Percentiles rank a stretch among this genome's conserved stretches.
Conservation (phyloP, 2,888 invertebrate genomes). For the Lissonota sp. region DNA sequence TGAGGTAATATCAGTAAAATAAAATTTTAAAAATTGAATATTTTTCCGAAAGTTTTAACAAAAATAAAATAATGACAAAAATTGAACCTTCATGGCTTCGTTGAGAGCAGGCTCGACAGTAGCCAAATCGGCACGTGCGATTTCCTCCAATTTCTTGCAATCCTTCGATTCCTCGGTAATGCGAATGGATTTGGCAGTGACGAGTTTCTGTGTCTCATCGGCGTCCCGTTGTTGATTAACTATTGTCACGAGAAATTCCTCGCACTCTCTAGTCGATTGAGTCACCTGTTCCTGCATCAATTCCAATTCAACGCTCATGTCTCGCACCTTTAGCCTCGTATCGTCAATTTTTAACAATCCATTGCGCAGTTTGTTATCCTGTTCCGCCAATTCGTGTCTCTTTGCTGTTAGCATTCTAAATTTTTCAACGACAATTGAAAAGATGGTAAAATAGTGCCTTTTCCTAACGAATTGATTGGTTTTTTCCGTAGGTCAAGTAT, state of each 20-base stretch:
- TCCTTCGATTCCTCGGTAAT: slow-evolving; percentile 92
- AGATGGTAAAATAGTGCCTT: no score
- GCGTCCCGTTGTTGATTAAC: slow-evolving; percentile 92
- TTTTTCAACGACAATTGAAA: no score
- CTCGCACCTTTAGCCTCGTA: slow-evolving; percentile 91
- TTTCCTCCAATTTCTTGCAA: slow-evolving; percentile 92
- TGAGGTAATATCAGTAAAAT: neutral
- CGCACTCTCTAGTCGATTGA: slow-evolving; percentile 92
- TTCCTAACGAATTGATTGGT: no score
- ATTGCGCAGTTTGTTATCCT: slow-evolving; percentile 92
- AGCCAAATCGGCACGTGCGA: slow-evolving; percentile 93
- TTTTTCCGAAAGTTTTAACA: neutral
- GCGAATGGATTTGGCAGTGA: slow-evolving; percentile 89
- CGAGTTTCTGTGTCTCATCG: slow-evolving; percentile 90
- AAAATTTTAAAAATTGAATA: neutral
- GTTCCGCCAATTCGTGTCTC: slow-evolving; percentile 88
- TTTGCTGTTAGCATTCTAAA: slow-evolving; percentile 84
- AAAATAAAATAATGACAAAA: neutral
- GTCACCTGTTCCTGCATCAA: slow-evolving; percentile 90
- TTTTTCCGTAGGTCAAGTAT: no score
- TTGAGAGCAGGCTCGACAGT: slow-evolving; percentile 95
- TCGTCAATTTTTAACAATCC: slow-evolving; percentile 95
- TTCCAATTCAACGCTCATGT: slow-evolving; percentile 93
- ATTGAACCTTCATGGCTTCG: slow-evolving; percentile 88
- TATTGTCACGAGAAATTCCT: slow-evolving; percentile 93